These are phyloP conservation scores for Sarcoramphus papa DNA, from an alignment of 2,797 vertebrate genomes.

Conservation along the genomic window DNA sequence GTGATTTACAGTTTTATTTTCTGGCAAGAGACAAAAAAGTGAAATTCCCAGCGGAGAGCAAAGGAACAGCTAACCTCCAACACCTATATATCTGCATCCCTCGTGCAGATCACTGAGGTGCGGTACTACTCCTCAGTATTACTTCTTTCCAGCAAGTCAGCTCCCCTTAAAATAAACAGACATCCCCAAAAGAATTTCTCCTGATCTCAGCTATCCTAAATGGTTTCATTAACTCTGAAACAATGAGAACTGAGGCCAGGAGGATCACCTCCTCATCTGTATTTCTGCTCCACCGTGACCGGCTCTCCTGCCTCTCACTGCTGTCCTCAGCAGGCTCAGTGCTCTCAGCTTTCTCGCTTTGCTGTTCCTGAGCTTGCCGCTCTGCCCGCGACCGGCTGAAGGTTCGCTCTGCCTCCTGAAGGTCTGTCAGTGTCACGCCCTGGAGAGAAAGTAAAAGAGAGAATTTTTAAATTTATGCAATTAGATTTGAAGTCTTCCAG, in stretches of 20 bases:
- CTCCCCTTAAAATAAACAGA: neutral
- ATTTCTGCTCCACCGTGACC: slow-evolving; percentile 35
- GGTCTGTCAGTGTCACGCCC: slow-evolving; percentile 90
- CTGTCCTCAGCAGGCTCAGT: neutral
- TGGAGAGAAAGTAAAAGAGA: slow-evolving; percentile 13
- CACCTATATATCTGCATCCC: neutral
- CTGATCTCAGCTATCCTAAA: neutral
- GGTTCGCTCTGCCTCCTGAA: slow-evolving; percentile 87
- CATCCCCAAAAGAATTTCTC: neutral
- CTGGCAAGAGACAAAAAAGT: neutral
- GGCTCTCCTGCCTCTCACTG: neutral
- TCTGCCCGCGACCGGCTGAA: slow-evolving; percentile 76
- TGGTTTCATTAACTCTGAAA: neutral
- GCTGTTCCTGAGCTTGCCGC: slow-evolving; percentile 69
- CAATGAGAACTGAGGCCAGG: neutral
- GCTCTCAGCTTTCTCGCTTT: neutral
- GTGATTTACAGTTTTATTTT: neutral
- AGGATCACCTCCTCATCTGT: slow-evolving; percentile 75
- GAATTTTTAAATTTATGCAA: neutral
- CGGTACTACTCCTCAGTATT: neutral
- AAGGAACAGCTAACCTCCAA: neutral
- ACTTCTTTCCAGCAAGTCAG: neutral
- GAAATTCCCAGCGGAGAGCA: neutral
- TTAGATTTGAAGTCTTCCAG: neutral
- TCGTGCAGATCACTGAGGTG: rapidly evolving